Evolutionary conservation across 2,113 vertebrate species (phyloP), one percentile per base, ranked within the genome.

Genomic region (Hucho hucho): DNA sequence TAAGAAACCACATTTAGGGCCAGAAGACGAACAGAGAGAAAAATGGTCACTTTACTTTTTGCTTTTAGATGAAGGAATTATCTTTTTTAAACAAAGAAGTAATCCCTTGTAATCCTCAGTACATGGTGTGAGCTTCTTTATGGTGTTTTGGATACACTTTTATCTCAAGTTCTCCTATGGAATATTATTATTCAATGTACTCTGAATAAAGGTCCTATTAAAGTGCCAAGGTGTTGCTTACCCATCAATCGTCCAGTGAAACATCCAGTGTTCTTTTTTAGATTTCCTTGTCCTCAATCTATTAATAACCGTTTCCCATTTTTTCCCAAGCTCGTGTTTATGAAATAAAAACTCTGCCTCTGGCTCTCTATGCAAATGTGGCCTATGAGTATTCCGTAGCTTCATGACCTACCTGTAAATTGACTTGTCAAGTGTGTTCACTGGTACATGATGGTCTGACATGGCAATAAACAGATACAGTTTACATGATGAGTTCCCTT

Each of bases 301-400:
- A 86, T 76, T 87, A 82, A 75, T 85, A 88, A 86, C 83, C 63
- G 58, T 73, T 85, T 25, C 72, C 56, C 64, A 76, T 78, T 67
- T 88, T 76, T 72, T 67, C 84, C 75, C 4, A 6, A 70, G 80
- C 82, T 80, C 77, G 69, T 58, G 7, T 84, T 89, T 80, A 88
- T 88, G 70, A 87, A 84, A 83, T 81, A 81, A 74, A 72, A 78
- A 69, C 74, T 83, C 80, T 82, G 77, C 80, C 56, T 83, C 43
- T 68, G 65, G 79, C 66, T 79, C 74, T 70, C 65, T 80, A 86
- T 80, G 81, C 82, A 86, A 83, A 89, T 83, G 53, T 76, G 24
- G 6, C 79, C 67, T 58, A 73, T 26, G 77, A 26, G 70, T 67
- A 58, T 78, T 72, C 6, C 74, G 59, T 73, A 18, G 73, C 71